A percentile compares a stretch with the other conserved stretches of the same genome.
Conservation (phyloP, 64 coral and sea anemone species). For the Orbicella faveolata region DNA sequence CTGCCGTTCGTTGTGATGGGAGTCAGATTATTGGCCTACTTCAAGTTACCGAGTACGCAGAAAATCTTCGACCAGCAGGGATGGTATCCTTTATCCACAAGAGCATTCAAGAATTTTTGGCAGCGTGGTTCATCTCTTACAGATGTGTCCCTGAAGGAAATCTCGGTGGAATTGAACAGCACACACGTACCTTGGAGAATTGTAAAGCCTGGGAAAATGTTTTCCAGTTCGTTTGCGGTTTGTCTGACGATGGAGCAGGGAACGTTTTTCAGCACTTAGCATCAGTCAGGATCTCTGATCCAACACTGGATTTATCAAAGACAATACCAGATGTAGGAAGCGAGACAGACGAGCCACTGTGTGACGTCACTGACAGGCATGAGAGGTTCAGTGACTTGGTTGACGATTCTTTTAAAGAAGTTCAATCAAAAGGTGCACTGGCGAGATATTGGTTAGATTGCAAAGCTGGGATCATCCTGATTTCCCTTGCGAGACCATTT, state of each 20-base stretch:
- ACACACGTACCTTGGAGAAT: not conserved
- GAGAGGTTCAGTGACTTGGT: not conserved
- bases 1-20: too few species aligned
- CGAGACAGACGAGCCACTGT: not conserved
- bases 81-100: conserved; percentile 1
- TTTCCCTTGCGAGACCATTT: not conserved
- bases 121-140: not conserved
- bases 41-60: not conserved
- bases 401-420: not conserved
- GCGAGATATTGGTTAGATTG: not conserved
- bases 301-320: too few species aligned
- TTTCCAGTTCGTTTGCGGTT: too few species aligned
- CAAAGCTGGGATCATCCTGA: not conserved
- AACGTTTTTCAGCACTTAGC: too few species aligned
- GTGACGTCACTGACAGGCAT: not conserved
- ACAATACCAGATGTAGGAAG: not conserved
- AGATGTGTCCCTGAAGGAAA: not conserved
- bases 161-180: conserved; percentile 13
- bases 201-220: not conserved
- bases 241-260: too few species aligned
- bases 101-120: not conserved
- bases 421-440: too few species aligned
- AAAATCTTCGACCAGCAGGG: not conserved
- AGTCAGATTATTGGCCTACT: not conserved
- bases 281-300: too few species aligned